These are phyloP conservation scores for Brachionus rubens DNA, from an alignment of 1,140 invertebrate genomes.

Conservation along the genomic window DNA sequence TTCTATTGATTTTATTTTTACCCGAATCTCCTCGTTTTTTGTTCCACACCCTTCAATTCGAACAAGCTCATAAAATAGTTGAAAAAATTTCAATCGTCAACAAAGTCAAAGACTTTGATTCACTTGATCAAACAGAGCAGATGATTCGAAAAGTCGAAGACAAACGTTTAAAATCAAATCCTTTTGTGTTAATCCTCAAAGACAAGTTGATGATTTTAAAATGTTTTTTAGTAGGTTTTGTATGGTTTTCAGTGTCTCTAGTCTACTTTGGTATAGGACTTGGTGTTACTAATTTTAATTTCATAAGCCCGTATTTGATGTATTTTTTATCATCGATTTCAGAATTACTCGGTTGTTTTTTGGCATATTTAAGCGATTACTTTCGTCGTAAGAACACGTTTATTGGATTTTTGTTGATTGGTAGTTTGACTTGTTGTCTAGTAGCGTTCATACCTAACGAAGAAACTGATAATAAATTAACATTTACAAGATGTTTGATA, in stretches of 20 bases:
- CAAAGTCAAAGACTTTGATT: no score
- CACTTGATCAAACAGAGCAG: background rate
- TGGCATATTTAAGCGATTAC: background rate
- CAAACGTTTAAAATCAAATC: background rate
- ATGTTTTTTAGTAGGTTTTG: background rate
- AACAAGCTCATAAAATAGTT: background rate
- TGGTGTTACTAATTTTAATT: background rate
- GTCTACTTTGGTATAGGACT: conserved; percentile 1
- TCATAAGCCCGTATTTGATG: background rate
- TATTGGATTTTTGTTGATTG: background rate
- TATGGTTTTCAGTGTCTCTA: background rate
- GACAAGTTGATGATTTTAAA: background rate
- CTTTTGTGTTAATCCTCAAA: background rate
- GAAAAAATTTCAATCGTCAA: no score
- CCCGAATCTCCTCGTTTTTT: background rate
- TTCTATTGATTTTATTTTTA: background rate
- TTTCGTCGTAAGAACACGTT: background rate
- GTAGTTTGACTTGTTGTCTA: background rate
- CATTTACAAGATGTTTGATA: background rate
- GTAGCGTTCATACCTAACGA: background rate
- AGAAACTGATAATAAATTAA: background rate
- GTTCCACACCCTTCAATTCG: background rate
- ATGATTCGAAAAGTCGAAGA: background rate
- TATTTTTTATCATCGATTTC: background rate
- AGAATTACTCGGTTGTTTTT: background rate